phyloP scores from a whole-genome alignment of 2,113 vertebrate genomes.

The Epinephelus cyanopodus region DNA sequence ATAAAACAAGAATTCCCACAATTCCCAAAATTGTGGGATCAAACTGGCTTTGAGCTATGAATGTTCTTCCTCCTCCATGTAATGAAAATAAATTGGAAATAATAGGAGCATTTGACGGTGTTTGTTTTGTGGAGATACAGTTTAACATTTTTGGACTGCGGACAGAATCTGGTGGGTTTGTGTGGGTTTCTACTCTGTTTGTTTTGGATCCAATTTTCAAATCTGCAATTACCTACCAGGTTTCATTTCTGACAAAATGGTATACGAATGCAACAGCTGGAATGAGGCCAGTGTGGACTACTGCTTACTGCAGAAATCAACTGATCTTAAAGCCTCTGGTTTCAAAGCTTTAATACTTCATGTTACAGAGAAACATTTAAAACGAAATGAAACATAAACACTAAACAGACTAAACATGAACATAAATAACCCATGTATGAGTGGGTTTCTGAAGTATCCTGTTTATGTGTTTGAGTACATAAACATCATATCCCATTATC shows the following conservation, averaged over 20 bases:
- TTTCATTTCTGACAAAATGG: not conserved
- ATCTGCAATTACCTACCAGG: not conserved
- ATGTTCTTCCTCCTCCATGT: not conserved
- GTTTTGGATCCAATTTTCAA: slow-evolving; percentile 5
- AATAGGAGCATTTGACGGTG: not conserved
- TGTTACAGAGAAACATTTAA: not conserved
- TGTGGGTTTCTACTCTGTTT: not conserved
- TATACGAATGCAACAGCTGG: not conserved
- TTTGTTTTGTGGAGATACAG: not conserved
- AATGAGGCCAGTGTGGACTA: not conserved
- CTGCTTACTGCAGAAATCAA: not conserved
- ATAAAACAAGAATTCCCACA: not conserved
- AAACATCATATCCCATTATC: too few relatives aligned
- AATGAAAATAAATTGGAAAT: not conserved
- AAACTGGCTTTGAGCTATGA: not conserved
- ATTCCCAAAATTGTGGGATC: not conserved
- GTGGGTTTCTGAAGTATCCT: too few relatives aligned
- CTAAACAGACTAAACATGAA: too few relatives aligned
- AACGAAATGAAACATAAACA: too few relatives aligned
- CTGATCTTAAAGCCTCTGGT: not conserved
- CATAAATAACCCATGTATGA: too few relatives aligned
- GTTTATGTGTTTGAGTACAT: too few relatives aligned
- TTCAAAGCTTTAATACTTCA: not conserved
- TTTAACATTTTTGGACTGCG: not conserved
- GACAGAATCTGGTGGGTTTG: not conserved